Base-by-base conservation (phyloP, 2,113 vertebrate genomes). In the Seriola dumerili region DNA sequence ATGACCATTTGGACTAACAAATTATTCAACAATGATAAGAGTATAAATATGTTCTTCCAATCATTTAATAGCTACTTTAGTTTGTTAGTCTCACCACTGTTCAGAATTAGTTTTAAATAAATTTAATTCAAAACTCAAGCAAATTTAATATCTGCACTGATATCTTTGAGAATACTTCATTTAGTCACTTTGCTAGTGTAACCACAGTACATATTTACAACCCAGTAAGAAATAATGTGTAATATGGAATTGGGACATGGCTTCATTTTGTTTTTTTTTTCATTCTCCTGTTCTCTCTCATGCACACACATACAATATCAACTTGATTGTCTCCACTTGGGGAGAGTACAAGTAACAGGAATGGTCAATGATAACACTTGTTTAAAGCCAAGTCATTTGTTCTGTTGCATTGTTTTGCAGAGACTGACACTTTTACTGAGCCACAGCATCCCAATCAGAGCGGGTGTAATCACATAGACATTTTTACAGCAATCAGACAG, bases 401-500 rank as follows among this genome's bases (percentile, higher is more conserved):
- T 77, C 61, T 21, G 59, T 79, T 70, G 36, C 78, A 87, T 86
- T 89, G 67, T 81, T 87, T 87, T 82, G 83, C 76, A 42, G 66
- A 88, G 85, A 76, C 63, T 52, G 58, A 84, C 77, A 81, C n/a
- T 72, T 85, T 61, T 11, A 59, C 48, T 72, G 62, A 84, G 69
- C 65, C 40, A 32, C 59, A 36, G 79, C 71, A 13, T 87, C 83
- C 82, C 76, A 92, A 85, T 90, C 91, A 89, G 80, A 64, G 86
- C 36, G 62, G 0, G 54, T 86, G 86, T 85, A 90, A 93, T 90
- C 86, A 92, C 67, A 70, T 57, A 77, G 84, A 83, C 76, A 57
- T 79, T 79, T 85, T 81, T 84, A 82, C 72, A 40, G 80, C 87
- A 92, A 88, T 93, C 89, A 91, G 79, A 81, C 40, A 48, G 75